A percentile compares a stretch with the other conserved stretches of the same genome.
phyloP scores from a whole-genome alignment of 2,888 invertebrate genomes.

The Habrosyne pyritoides region DNA sequence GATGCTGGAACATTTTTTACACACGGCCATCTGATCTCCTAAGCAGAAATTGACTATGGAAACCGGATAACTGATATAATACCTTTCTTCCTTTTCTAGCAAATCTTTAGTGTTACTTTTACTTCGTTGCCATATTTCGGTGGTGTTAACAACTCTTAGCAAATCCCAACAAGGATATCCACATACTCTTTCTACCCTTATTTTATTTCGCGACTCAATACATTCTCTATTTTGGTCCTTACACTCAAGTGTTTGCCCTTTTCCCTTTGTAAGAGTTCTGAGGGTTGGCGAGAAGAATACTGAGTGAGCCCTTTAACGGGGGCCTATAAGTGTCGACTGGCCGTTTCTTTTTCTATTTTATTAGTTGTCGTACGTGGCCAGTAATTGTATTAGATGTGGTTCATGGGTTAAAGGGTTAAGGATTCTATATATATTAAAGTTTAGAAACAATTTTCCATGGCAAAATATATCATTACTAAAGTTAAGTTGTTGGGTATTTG shows the following conservation, averaged over 20 bases:
- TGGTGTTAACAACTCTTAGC: constrained; percentile 48
- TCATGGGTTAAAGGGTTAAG: constrained; percentile 35
- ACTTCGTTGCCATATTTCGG: neutral
- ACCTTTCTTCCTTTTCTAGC: too few species aligned
- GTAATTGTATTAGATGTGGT: constrained; percentile 64
- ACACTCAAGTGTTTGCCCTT: constrained; percentile 73
- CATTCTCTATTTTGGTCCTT: constrained; percentile 76
- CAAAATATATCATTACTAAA: neutral
- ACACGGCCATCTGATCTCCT: too few species aligned
- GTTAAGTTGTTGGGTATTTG: neutral
- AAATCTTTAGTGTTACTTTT: too few species aligned
- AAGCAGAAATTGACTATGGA: too few species aligned
- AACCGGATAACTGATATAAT: too few species aligned
- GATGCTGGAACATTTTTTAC: too few species aligned
- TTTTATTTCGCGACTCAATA: constrained; percentile 82
- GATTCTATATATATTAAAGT: constrained; percentile 2
- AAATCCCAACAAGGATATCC: constrained; percentile 47
- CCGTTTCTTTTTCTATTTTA: constrained; percentile 76
- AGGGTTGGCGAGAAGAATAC: constrained; percentile 77
- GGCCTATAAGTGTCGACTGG: constrained; percentile 67
- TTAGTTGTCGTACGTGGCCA: constrained; percentile 73
- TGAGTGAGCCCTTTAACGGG: constrained; percentile 63
- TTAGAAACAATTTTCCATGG: constrained; percentile 5
- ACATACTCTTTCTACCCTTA: constrained; percentile 67
- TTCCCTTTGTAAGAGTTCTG: constrained; percentile 65